Evolutionary conservation across 2,797 vertebrate genomes (phyloP), one percentile per base, ranked within the genome.

Genomic region (Brachyalestes nurse): DNA sequence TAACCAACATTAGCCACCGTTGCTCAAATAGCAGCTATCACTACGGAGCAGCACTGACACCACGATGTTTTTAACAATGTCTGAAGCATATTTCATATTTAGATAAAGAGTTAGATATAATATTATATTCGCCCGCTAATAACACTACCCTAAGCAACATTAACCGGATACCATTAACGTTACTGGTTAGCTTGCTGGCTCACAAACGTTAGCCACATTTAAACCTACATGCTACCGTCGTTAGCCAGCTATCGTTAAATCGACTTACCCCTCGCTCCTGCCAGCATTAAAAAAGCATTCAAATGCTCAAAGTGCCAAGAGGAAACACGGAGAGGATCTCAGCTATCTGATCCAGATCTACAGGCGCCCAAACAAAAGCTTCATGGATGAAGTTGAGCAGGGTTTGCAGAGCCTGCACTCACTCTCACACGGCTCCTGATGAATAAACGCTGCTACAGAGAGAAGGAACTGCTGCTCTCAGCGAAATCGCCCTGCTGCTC

Each of bases 221-320:
- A n/a, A 34, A 64, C 42, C 72, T 72, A 72, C 60, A 61, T 40
- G 66, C 65, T 72, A 34, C 42, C 77, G 51, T 79, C 62, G 72
- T 83, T 80, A 72, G 60, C 67, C 64, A 47, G 82, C 80, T 83
- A 86, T 73, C 61, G 72, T 55, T 77, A 17, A 42, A 77, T 57
- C 67, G 51, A 87, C 91, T 90, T 88, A 89, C 89, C 89, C 72
- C 88, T 85, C 77, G 75, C 86, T 85, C 77, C 80, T 77, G 84
- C 83, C 82, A 87, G 85, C 92, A 90, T 90, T 78, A 76, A 91
- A 89, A 34, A 85, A 75, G 61, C 19, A 45, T 16, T 42, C 6
- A 69, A 73, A 82, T 40, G 64, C 25, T 61, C 38, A 67, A 67
- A 58, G 12, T 21, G 42, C 49, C 65, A 40, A 47, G 45, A 51